Evolutionary conservation across 2,888 invertebrate genomes (phyloP), one percentile per base, ranked within the genome.

Genomic region (Blastobasis lacticolella): DNA sequence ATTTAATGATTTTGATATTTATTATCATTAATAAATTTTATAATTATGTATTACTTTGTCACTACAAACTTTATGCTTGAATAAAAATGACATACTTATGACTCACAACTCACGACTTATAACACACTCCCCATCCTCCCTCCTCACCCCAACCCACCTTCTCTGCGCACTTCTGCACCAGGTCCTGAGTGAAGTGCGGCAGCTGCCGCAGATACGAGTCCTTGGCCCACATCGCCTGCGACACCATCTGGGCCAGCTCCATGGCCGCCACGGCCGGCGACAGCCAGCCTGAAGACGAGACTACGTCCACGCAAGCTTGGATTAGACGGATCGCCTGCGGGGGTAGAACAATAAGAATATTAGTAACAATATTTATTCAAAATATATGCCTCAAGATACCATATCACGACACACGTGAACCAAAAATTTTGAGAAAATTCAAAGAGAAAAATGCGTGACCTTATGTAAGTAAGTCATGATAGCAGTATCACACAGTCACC

Each of bases 221-320:
- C 81, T 98, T 98, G 69, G 95, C 97, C 98, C 99, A 99, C 98
- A 99, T 98, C 7, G 99, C 99, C 84, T 99, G 99, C 0, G 99
- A 99, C 3, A 97, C 96, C 99, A 99, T 99, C 88, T 99, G 99
- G 0, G 99, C 97, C 68, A 99, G 89, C 84, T 99, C 99, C 99
- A 99, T 99, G 67, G 99, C 98, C 10, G 98, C 97, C 44, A 99
- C 96, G 4, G 99, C 99, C 0, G 99, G 99, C 0, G 97, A 94
- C 49, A 99, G 89, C 99, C 99, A 99, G 40, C 99, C 99, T 67
- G 98, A 98, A 46, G 97, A 97, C 92, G 65, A 96, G 0, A 89
- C 87, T 47, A 97, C 96, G 80, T 97, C 98, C 38, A 99, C 99
- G 79, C 99, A 99, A 0, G 99, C 99, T 73, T 96, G 96, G 73